Evolutionary conservation across 2,888 invertebrate genomes (phyloP).

Genomic region (Merodon equestris): DNA sequence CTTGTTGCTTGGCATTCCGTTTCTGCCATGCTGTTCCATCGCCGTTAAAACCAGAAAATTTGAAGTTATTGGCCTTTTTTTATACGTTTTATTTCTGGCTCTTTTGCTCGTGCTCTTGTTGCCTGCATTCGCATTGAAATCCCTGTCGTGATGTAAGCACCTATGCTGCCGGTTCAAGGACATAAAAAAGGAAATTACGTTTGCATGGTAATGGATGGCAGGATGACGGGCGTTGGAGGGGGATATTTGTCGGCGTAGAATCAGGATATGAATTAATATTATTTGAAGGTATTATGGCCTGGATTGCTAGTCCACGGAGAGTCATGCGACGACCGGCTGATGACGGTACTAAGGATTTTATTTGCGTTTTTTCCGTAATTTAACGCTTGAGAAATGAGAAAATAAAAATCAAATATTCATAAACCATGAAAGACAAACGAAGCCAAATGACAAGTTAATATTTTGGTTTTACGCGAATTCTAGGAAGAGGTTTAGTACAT

Average conservation of each 20-base stretch:
- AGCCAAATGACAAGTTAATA: conserved; percentile 68
- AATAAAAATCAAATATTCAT: conserved; percentile 65
- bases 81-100: too few relatives aligned
- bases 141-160: conserved; percentile 14
- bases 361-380: conserved; percentile 14
- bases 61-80: conserved; percentile 54
- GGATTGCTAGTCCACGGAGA: conserved; percentile 24
- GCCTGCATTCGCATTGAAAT: not conserved
- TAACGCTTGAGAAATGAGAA: conserved; percentile 21
- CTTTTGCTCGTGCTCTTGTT: conserved; percentile 4
- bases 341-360: not conserved
- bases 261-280: conserved; percentile 62
- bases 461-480: conserved; percentile 42
- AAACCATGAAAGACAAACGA: conserved; percentile 62
- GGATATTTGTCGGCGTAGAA: conserved; percentile 46
- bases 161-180: conserved; percentile 26
- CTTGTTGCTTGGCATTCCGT: conserved; percentile 28
- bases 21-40: too few relatives aligned
- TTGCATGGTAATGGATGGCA: not conserved
- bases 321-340: not conserved
- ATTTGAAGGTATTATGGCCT: conserved; percentile 55
- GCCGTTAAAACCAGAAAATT: conserved; percentile 55
- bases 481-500: not conserved
- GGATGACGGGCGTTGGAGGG: too few relatives aligned
- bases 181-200: conserved; percentile 5